phyloP scores from a whole-genome alignment of 2,888 invertebrate species.

The Amorpha juglandis region DNA sequence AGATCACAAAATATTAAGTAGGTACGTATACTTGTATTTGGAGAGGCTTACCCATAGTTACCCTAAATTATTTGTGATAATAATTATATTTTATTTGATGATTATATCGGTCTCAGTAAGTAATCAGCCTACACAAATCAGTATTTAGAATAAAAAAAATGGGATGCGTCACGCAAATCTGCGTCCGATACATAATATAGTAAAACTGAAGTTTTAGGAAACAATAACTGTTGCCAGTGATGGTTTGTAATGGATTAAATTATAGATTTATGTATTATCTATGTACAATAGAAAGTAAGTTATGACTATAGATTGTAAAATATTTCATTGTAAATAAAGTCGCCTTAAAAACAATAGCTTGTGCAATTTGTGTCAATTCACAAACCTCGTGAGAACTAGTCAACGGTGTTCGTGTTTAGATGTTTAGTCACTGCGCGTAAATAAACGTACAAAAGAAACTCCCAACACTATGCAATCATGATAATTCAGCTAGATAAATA shows the following conservation, averaged over 20 bases:
- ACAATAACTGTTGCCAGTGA: constrained; percentile 40
- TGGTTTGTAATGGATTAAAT: constrained; percentile 44
- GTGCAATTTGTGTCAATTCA: constrained; percentile 62
- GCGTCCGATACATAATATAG: neutral
- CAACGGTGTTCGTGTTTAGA: constrained; percentile 48
- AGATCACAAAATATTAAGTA: constrained; percentile 13
- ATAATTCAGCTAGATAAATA: constrained; percentile 27
- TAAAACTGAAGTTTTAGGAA: neutral
- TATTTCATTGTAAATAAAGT: constrained; percentile 82
- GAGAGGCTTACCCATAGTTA: constrained; percentile 74
- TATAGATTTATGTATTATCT: constrained; percentile 52
- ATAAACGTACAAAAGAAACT: constrained; percentile 45
- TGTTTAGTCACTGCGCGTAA: constrained; percentile 45
- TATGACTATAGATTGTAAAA: constrained; percentile 76
- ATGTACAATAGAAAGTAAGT: constrained; percentile 68
- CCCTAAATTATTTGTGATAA: constrained; percentile 83
- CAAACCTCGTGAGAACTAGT: constrained; percentile 62
- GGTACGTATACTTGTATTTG: constrained; percentile 44
- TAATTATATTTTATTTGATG: constrained; percentile 47
- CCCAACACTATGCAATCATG: constrained; percentile 30
- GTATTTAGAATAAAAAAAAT: neutral
- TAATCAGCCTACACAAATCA: constrained; percentile 3
- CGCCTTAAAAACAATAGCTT: constrained; percentile 69
- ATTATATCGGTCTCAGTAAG: constrained; percentile 43
- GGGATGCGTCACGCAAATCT: neutral